These are phyloP conservation scores for Vollenhovia emeryi DNA, from an alignment of 1,140 invertebrate genomes.

Conservation along the genomic window DNA sequence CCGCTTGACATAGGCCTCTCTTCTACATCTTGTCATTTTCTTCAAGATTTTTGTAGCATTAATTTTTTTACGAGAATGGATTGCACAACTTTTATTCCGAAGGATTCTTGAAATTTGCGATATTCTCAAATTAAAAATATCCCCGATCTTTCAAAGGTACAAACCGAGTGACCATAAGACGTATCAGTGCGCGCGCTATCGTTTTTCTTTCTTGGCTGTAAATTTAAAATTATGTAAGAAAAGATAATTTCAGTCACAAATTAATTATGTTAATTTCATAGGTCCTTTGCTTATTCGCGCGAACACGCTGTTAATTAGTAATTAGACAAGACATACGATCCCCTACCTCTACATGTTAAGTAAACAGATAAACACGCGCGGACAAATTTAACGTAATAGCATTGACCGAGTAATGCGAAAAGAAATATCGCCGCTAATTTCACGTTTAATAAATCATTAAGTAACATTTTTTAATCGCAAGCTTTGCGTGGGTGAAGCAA, in stretches of 20 bases:
- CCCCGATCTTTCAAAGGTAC: too few species aligned
- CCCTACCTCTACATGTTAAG: slow-evolving; percentile 15
- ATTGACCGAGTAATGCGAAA: neutral
- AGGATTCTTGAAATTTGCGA: too few species aligned
- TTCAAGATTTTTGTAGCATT: too few species aligned
- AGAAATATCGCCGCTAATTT: slow-evolving; percentile 18
- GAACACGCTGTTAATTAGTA: slow-evolving; percentile 49
- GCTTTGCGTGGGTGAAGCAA: neutral
- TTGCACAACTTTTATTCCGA: too few species aligned
- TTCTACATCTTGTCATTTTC: too few species aligned
- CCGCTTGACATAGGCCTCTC: too few species aligned
- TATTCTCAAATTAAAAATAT: too few species aligned
- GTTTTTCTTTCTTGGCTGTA: neutral
- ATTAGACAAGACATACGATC: slow-evolving; percentile 32
- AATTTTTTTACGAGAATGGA: too few species aligned
- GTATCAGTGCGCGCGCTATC: neutral
- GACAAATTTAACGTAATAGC: slow-evolving; percentile 41
- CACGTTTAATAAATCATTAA: slow-evolving; percentile 26
- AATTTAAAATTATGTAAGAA: neutral
- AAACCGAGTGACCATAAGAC: neutral
- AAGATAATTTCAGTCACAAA: neutral
- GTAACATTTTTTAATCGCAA: neutral
- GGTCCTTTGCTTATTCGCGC: slow-evolving; percentile 17
- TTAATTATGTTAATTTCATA: slow-evolving; percentile 41
- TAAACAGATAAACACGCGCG: slow-evolving; percentile 24